Conservation (phyloP, 2,113 vertebrate species). For the Tricholaema leucomelas region DNA sequence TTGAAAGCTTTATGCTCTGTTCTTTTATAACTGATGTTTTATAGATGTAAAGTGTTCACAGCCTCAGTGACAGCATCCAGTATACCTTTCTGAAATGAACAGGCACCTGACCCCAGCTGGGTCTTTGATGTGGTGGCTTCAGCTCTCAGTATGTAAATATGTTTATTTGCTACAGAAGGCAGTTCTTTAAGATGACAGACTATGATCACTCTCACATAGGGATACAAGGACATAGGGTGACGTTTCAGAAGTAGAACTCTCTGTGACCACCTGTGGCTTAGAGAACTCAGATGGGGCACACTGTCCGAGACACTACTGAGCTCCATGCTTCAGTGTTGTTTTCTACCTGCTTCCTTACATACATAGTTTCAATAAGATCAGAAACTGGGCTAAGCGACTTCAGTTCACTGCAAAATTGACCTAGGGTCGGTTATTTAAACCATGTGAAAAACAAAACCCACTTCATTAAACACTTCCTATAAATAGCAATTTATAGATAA, state of each 20-base stretch:
- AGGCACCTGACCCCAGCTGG: slow-evolving; percentile 61
- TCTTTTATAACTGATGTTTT: slow-evolving; percentile 66
- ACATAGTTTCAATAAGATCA: neutral
- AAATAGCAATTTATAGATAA: neutral
- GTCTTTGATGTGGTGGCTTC: slow-evolving; percentile 63
- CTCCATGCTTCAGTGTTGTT: neutral
- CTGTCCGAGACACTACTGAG: neutral
- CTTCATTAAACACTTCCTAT: neutral
- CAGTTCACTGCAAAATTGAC: neutral
- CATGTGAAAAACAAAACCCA: neutral
- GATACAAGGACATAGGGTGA: neutral
- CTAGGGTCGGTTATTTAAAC: neutral
- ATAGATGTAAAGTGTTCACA: slow-evolving; percentile 67
- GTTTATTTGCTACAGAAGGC: slow-evolving; percentile 50
- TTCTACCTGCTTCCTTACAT: neutral
- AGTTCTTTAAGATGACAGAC: neutral
- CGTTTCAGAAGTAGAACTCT: neutral
- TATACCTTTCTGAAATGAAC: slow-evolving; percentile 54
- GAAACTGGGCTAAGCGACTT: neutral
- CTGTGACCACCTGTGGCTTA: neutral
- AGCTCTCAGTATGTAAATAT: slow-evolving; percentile 56
- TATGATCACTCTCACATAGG: neutral
- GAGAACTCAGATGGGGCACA: neutral
- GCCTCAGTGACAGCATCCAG: slow-evolving; percentile 58
- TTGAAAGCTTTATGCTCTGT: slow-evolving; percentile 54